Evolutionary conservation across 2,113 vertebrate species (phyloP), one percentile per base, ranked within the genome.

Genomic region (Erythrocebus patas): DNA sequence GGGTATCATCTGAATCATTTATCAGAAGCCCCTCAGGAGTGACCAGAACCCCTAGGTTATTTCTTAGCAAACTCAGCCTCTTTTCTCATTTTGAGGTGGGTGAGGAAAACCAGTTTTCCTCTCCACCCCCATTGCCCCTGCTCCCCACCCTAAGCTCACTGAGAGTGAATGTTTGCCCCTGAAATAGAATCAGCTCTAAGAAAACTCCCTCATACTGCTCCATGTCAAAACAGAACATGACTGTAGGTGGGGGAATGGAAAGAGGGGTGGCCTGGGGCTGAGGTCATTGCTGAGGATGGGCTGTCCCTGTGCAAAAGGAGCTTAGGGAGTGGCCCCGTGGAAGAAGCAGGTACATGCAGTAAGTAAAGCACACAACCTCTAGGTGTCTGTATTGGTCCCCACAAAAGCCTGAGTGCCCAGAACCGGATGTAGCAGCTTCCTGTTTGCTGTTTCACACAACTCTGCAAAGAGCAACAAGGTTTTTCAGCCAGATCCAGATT

Each of bases 371-470:
- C 75, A 78, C 35, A 87, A 38, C 17, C 10, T 94, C 40, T 75
- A 50, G 7, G 70, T 35, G 57, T 96, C 70, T 97, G 35, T n/a
- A 25, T 50, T 61, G 35, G 43, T 76, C n/a, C 27, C 38, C 45
- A 32, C 64, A 45, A 83, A 96, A 95, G 52, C 87, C 73, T 35
- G n/a, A 68, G 27, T 82, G 45, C 43, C 61, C 76, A 52, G 76
- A 59, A 40, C 38, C 1, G 22, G 93, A 86, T 93, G 82, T 83
- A 86, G 92, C 30, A 43, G 48, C 73, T 96, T 97, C 82, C 93
- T 95, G 92, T 97, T 92, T 95, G 89, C 86, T 68, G 57, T 64
- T 57, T 83, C 50, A 66, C 76, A 97, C 27, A 87, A 27, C 66
- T 75, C 66, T 43, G 48, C 84, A 59, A 38, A 96, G 20, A 83